These are phyloP conservation scores for Pontoporia blainvillei DNA, from an alignment of 2,113 vertebrate species.

Conservation along the genomic window DNA sequence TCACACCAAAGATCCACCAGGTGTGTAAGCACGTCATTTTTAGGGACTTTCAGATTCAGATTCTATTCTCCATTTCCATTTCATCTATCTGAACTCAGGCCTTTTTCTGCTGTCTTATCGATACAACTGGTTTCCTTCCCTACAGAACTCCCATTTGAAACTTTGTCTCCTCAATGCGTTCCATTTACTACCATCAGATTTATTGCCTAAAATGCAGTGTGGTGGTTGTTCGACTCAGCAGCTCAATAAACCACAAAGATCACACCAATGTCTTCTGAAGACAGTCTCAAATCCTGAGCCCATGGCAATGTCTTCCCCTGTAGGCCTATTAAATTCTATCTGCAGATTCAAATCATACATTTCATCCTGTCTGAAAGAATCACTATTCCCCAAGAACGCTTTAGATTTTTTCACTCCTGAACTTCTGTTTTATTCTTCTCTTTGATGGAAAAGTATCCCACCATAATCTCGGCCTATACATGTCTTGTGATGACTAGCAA, in stretches of 20 bases:
- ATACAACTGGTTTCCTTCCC: not conserved
- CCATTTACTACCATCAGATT: not conserved
- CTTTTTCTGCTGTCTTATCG: not conserved
- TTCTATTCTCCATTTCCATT: not conserved
- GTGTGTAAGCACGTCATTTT: not conserved
- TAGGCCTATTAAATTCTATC: not conserved
- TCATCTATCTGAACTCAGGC: not conserved
- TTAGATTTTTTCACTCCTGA: not conserved
- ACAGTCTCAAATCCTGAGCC: not conserved
- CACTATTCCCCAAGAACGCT: not conserved
- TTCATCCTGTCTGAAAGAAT: not conserved
- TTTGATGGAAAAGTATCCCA: not conserved
- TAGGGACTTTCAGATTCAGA: not conserved
- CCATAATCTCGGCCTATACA: not conserved
- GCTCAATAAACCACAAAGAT: not conserved
- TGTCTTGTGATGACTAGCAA: not conserved
- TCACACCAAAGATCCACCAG: not conserved
- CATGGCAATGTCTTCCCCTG: not conserved
- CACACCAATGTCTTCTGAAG: not conserved
- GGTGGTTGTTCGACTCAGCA: not conserved
- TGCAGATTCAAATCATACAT: not conserved
- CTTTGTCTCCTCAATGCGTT: not conserved
- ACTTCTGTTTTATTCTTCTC: not conserved
- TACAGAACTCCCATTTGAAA: not conserved
- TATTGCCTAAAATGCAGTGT: not conserved